These are phyloP conservation scores for Lethenteron camtschaticum DNA, from an alignment of 2,113 vertebrate species.

Conservation along the genomic window DNA sequence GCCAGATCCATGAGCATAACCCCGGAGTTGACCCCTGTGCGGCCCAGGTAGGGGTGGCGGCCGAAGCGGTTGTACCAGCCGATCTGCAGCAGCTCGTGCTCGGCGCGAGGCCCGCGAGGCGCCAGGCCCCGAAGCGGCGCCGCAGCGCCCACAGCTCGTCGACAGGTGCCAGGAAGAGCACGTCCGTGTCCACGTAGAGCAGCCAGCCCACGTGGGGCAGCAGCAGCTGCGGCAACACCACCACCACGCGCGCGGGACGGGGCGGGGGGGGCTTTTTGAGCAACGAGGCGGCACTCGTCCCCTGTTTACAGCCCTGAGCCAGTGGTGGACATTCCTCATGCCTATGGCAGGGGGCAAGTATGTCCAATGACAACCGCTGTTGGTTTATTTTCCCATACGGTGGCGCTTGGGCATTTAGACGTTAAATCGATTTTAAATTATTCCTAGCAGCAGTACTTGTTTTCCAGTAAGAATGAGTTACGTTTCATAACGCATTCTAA, in stretches of 20 bases:
- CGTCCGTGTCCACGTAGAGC: constrained; percentile 69
- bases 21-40: constrained; percentile 67
- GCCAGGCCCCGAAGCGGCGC: constrained; percentile 45
- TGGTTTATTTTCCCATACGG: too few relatives aligned
- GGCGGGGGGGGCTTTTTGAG: background rate
- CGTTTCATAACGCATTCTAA: too few relatives aligned
- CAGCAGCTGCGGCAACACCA: constrained; percentile 31
- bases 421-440: too few relatives aligned
- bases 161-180: constrained; percentile 61
- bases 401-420: too few relatives aligned
- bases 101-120: constrained; percentile 67
- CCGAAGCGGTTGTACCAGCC: constrained; percentile 83
- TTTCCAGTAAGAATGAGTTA: too few relatives aligned
- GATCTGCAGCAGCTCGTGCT: constrained; percentile 71
- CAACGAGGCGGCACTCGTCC: too few relatives aligned
- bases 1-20: constrained; percentile 95
- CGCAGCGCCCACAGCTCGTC: constrained; percentile 61
- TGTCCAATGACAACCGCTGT: too few relatives aligned
- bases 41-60: constrained; percentile 61
- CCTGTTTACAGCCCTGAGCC: too few relatives aligned
- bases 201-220: constrained; percentile 56
- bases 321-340: too few relatives aligned
- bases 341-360: too few relatives aligned
- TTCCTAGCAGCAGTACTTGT: too few relatives aligned
- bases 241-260: background rate